These are phyloP conservation scores for Nesometra sesokonis DNA, from an alignment of 35 echinoderm and acorn worm species.

Conservation along the genomic window DNA sequence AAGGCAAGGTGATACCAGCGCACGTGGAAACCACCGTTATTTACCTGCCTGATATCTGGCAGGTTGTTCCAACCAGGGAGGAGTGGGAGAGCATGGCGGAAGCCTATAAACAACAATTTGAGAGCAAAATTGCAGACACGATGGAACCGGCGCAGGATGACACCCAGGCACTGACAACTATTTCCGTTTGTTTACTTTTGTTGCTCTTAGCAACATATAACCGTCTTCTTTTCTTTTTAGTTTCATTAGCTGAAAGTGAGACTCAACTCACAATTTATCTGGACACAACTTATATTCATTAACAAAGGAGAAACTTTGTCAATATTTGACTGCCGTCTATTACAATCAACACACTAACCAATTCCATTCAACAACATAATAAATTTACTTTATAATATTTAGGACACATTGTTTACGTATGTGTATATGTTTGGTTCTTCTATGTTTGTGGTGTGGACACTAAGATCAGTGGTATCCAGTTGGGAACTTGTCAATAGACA, in stretches of 20 bases:
- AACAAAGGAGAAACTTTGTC: not conserved
- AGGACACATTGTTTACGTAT: not conserved
- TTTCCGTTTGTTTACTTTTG: not conserved
- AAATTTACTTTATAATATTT: not conserved
- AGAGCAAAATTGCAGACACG: conserved; percentile 18
- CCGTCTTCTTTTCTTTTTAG: not conserved
- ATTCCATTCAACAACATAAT: not conserved
- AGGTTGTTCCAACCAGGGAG: conserved; percentile 78
- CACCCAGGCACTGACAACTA: conserved; percentile 19
- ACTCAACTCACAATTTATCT: not conserved
- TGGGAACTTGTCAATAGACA: not conserved
- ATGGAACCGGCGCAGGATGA: conserved; percentile 15
- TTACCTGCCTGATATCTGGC: conserved; percentile 98
- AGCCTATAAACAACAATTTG: conserved; percentile 64
- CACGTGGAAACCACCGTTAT: conserved; percentile 98
- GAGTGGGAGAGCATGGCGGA: conserved; percentile 69
- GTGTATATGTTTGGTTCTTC: not conserved
- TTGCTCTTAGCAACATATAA: not conserved
- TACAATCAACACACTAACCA: not conserved
- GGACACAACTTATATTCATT: not conserved
- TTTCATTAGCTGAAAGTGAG: not conserved
- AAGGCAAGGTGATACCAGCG: conserved; percentile 72
- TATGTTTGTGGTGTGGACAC: not conserved
- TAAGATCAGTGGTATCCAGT: not conserved
- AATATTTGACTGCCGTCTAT: not conserved